Evolutionary conservation across 2,888 invertebrate genomes (phyloP).

Genomic region (Apoda limacodes): DNA sequence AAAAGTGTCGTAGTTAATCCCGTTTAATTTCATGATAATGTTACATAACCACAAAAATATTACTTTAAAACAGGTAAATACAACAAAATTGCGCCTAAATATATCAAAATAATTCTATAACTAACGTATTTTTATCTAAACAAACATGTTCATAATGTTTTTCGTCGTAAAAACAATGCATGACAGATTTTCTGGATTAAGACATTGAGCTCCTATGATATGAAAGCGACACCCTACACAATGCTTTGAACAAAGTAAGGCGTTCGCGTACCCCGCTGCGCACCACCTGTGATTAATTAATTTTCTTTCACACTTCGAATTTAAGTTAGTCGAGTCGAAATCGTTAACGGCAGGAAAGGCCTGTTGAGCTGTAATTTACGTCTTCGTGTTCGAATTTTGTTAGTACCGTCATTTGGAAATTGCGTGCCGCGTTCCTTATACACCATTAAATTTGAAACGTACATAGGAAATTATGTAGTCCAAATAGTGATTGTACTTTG

Average conservation of each 20-base stretch:
- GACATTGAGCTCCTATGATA: too few species aligned
- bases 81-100: too few species aligned
- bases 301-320: slow-evolving; percentile 61
- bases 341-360: slow-evolving; percentile 61
- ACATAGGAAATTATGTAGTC: slow-evolving; percentile 60
- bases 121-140: too few species aligned
- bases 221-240: too few species aligned
- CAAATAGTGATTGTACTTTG: slow-evolving; percentile 48
- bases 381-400: slow-evolving; percentile 46
- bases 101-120: too few species aligned
- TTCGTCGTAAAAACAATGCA: too few species aligned
- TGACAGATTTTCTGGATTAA: too few species aligned
- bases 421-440: slow-evolving; percentile 54
- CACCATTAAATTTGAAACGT: slow-evolving; percentile 56
- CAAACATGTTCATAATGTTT: too few species aligned
- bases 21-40: too few species aligned
- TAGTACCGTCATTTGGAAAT: slow-evolving; percentile 55
- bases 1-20: too few species aligned
- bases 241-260: neutral
- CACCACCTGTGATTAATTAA: slow-evolving; percentile 59
- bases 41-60: too few species aligned
- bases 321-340: slow-evolving; percentile 47
- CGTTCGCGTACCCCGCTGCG: slow-evolving; percentile 24
- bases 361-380: slow-evolving; percentile 63
- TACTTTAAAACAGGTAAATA: too few species aligned